Evolutionary conservation across 2,113 vertebrate species (phyloP), one percentile per base, ranked within the genome.

Genomic region (Poeciliopsis prolifica): DNA sequence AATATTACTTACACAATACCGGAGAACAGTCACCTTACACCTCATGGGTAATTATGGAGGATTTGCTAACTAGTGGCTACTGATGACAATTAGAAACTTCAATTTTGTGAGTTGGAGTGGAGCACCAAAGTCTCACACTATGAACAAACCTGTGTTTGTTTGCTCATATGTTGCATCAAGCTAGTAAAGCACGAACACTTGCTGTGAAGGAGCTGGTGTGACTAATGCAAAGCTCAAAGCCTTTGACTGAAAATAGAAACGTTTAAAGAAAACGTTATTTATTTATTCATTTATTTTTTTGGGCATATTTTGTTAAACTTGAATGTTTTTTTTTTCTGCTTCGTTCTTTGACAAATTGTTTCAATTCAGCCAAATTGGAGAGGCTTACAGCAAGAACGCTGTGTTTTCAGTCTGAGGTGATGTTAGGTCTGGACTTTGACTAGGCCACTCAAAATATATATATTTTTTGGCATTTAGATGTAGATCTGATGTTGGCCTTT

Each of bases 1-100:
- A 91, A 86, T 92, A 92, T 91, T 86, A 84, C 78, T 92, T 86
- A 88, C 87, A 89, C 82, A 85, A 87, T 78, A 83, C 81, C 61
- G 63, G 79, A 77, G 73, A 83, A 87, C 74, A 75, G 88, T 88
- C 91, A 91, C 86, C 90, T 87, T 87, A 91, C 61, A 89, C 86
- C 75, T 72, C 0, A 58, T n/a, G 51, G 77, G 78, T 65, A 78
- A 89, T 85, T 86, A 75, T 86, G 87, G 80, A 87, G 75, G 71
- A 77, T 84, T 68, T 84, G 82, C 83, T 89, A 89, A 92, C 83
- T 76, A 85, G 68, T 7, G 78, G 74, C 86, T 91, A 89, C 87
- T 93, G 86, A 89, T 80, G 86, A 85, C 86, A 65, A 80, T 85
- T 79, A 75, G 66, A 78, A 62, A n/a, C 82, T 86, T 82, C 65